Evolutionary conservation across 2,888 invertebrate species (phyloP), one percentile per base, ranked within the genome.

Genomic region (Cosmia trapezina): DNA sequence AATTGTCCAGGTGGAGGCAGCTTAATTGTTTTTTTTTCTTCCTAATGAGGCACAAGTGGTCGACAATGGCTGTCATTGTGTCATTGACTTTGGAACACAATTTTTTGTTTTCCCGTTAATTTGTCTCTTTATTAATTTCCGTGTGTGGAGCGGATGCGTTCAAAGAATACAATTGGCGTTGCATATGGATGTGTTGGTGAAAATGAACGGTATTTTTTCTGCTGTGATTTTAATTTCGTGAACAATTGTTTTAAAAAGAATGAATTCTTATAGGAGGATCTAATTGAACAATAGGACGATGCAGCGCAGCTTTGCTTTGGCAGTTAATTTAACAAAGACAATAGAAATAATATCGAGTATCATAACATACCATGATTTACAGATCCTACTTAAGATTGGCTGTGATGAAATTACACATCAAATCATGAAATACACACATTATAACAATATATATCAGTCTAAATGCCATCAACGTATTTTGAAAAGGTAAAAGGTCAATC

Each of bases 1-100:
- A 80, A 67, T 90, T 89, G 92, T 87, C 66, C 88, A 92, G 89
- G 89, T 92, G 89, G 89, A 90, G 85, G 89, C 86, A 88, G 89
- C 83, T 92, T 93, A 93, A 94, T 95, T 95, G 93, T 94, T 93
- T 94, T 94, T 91, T 91, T 93, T 93, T 93, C 90, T 92, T 93
- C 92, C 92, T 96, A 96, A 96, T 95, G 95, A 96, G 95, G 94
- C 93, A 92, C 92, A 93, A 93, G 94, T 94, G 92, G 93, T 93
- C 90, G 91, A 95, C 95, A 94, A 94, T 95, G 86, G 82, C 92
- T 90, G 92, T 94, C 93, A 94, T 94, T 94, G 93, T 93, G 92
- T 92, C 91, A 91, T 90, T 92, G 91, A 92, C 91, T 91, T 91
- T 87, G 83, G 86, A 90, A 90, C 88, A 89, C 83, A 83, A 88